Percentiles rank a stretch among this genome's conserved stretches.
phyloP scores from a whole-genome alignment of 2,113 vertebrate species.

The Seriola quinqueradiata region DNA sequence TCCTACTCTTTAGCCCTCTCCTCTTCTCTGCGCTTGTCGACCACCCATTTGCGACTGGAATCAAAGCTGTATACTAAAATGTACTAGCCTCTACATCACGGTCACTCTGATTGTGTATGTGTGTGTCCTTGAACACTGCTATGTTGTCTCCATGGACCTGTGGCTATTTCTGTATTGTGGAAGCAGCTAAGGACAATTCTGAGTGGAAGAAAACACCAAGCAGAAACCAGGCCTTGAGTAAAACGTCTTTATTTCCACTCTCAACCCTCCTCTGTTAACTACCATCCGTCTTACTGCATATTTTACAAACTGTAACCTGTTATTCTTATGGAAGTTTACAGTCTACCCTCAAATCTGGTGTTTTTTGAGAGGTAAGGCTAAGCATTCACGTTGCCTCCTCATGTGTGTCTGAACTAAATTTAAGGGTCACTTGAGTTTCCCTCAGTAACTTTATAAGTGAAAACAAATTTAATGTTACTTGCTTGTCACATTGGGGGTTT shows the following conservation, averaged over 20 bases:
- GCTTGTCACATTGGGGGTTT: too few relatives aligned
- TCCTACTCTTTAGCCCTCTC: slow-evolving; percentile 3
- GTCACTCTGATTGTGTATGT: neutral
- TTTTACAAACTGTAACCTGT: slow-evolving; percentile 6
- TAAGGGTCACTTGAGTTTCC: neutral
- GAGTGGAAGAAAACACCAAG: neutral
- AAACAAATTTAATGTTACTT: neutral
- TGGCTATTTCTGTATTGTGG: slow-evolving; percentile 31
- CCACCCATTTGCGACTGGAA: slow-evolving; percentile 8
- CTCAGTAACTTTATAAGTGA: neutral
- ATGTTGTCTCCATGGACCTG: slow-evolving; percentile 6
- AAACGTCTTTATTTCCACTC: slow-evolving; percentile 4
- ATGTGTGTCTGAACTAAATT: neutral
- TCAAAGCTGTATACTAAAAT: neutral
- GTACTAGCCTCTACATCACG: neutral
- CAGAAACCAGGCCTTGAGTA: neutral
- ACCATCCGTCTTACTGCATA: neutral
- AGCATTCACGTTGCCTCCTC: neutral
- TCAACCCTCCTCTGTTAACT: neutral
- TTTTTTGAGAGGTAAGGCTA: slow-evolving; percentile 10
- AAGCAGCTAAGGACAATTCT: slow-evolving; percentile 9
- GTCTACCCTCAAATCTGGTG: neutral
- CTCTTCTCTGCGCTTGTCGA: slow-evolving; percentile 7
- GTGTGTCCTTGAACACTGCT: neutral
- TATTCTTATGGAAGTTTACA: neutral